Base-by-base conservation (phyloP, 1,140 invertebrate species). In the Plectrocnemia conspersa region DNA sequence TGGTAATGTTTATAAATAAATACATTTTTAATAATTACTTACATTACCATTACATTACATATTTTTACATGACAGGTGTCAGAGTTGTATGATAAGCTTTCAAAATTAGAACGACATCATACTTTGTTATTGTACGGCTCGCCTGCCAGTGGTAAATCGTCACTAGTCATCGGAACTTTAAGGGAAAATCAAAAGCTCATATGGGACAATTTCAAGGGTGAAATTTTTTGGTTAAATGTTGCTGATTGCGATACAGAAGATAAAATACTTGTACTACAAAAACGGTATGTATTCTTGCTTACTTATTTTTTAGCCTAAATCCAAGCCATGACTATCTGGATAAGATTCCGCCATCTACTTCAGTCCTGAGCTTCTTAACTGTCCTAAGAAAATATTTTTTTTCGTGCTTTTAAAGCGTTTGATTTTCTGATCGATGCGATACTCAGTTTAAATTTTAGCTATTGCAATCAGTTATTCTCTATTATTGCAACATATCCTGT, bases 121-220 rank as follows among this genome's bases (percentile, higher is more conserved):
- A 79, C 79, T 59, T 50, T 86, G 10, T 76, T 72, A 4, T 66
- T 86, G 11, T 77, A 82, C 66, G 84, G 84, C 1, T 85, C 85
- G 80, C 75, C 79, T 21, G 84, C 84, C 10, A 80, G 75, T 61
- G 84, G 84, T n/a, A 86, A 85, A 72, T 80, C 82, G 0, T 77
- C 77, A 32, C 65, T 85, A n/a, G 79, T 78, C n/a, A 73, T 77
- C 19, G 78, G 76, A 52, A 77, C 77, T 5, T 62, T 86, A 1
- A 67, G 80, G 10, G 60, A 63, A 21, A 74, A 82, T 55, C 66
- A 67, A 6, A 59, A 73, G 36, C 65, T 82, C 4, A 56, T 74
- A 11, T 66, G 74, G 33, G 69, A 71, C 7, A 61, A 60, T 13
- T 74, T 72, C 61, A 70, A 73, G 49, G 67, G 69, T 2, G 65